phyloP scores from a whole-genome alignment of 2,797 vertebrate genomes.

The Loriculus beryllinus region DNA sequence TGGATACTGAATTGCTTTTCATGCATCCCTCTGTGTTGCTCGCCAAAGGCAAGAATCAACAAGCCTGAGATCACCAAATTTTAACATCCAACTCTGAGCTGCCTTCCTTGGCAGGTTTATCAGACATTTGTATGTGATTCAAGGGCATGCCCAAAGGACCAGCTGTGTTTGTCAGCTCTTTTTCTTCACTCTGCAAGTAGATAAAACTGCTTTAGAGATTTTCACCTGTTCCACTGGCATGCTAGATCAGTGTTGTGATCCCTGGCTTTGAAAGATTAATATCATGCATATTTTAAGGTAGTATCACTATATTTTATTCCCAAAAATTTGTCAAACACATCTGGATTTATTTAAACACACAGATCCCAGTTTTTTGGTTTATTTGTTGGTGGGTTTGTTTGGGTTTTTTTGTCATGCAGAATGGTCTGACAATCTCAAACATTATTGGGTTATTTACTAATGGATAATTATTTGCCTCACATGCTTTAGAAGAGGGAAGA shows the following conservation, averaged over 20 bases:
- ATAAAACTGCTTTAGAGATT: neutral
- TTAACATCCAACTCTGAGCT: neutral
- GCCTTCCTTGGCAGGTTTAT: neutral
- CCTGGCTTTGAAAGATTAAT: neutral
- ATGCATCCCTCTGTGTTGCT: neutral
- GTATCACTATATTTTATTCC: neutral
- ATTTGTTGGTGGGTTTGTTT: no score
- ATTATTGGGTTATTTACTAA: neutral
- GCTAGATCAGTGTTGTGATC: neutral
- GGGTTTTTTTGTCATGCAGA: neutral
- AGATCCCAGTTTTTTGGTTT: neutral
- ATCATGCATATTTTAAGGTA: neutral
- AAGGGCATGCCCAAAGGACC: neutral
- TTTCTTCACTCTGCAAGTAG: neutral
- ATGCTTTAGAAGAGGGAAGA: neutral
- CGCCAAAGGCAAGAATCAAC: neutral
- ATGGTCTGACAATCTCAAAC: neutral
- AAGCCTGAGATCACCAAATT: neutral
- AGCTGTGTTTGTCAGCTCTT: neutral
- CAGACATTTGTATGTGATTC: neutral
- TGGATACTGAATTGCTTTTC: neutral
- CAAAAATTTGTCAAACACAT: neutral
- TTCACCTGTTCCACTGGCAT: neutral
- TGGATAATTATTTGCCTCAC: neutral
- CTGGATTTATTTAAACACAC: neutral